phyloP scores from a whole-genome alignment of 2,797 vertebrate species.

The Eidolon dupreanum region DNA sequence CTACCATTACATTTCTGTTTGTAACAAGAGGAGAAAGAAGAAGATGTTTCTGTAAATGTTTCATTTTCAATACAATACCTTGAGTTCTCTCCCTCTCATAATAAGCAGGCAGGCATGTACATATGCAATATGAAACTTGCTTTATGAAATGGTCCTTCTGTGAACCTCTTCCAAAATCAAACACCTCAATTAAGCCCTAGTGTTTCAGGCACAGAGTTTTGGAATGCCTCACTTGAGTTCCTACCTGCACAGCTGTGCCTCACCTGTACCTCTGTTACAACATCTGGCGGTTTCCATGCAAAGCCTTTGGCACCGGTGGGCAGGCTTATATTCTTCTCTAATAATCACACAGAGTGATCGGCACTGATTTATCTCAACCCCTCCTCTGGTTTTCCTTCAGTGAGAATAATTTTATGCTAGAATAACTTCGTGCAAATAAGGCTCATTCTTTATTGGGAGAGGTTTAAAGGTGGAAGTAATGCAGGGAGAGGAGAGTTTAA shows the following conservation, averaged over 20 bases:
- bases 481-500: not conserved
- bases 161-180: conserved; percentile 19
- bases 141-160: not conserved
- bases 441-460: conserved; percentile 32
- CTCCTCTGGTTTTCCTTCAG: conserved; percentile 41
- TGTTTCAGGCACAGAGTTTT: not conserved
- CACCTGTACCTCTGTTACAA: not conserved
- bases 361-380: conserved; percentile 35
- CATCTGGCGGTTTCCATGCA: not conserved
- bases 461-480: not conserved
- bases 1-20: conserved; percentile 42
- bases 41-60: not conserved
- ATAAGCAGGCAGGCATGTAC: not conserved
- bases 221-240: not conserved
- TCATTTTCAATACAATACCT: not conserved
- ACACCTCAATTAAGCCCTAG: not conserved
- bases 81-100: not conserved
- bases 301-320: not conserved
- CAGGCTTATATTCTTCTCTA: not conserved
- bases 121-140: not conserved
- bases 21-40: not conserved
- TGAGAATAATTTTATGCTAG: conserved; percentile 71
- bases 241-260: not conserved
- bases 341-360: not conserved
- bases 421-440: conserved; percentile 64